Base-by-base conservation (phyloP, 1,140 invertebrate genomes). In the Lepidostoma basale region DNA sequence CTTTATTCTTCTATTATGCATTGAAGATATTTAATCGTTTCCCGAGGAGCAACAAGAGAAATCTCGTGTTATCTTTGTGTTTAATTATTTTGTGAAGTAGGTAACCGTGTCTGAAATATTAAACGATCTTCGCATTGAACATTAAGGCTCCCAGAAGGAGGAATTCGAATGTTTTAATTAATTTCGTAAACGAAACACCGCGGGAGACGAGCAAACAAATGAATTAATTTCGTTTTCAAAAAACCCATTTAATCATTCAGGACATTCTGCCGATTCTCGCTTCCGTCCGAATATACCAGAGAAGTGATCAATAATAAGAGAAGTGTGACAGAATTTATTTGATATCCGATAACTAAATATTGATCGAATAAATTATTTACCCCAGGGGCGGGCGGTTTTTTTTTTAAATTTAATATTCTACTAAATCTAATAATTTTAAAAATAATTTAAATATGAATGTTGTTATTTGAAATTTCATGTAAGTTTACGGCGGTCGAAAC, bases 41-140 rank as follows among this genome's bases (percentile, higher is more conserved):
- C 33, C 10, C 10, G 33, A 3, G 5, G 33, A 6, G 33, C 33
- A 36, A n/a, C 1, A 12, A 12, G 9, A 36, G 33, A n/a, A 1
- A 36, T 54, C 60, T 54, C 56, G 33, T 47, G 52, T 45, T 69
- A 69, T 60, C 60, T 30, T 63, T 49, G 52, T 59, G 67, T 62
- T 68, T 62, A 68, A 69, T 69, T 69, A 63, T 63, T 69, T 63
- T 40, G 22, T 56, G 47, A 63, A 36, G 2, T n/a, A n/a, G n/a
- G n/a, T 39, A 56, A 65, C 49, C 62, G 47, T 65, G 49, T 56
- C 47, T 65, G 49, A 65, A 65, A 65, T 65, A 54, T 65, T 54
- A 44, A 66, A 66, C 49, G 64, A 18, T 44, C 33, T 45, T 47
- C 23, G 12, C 5, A 33, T 42, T 25, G 36, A 65, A 58, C 36